Percentiles rank a stretch among this genome's conserved stretches.
These are phyloP conservation scores for Nineta flava DNA, from an alignment of 2,888 invertebrate species.

Conservation along the genomic window DNA sequence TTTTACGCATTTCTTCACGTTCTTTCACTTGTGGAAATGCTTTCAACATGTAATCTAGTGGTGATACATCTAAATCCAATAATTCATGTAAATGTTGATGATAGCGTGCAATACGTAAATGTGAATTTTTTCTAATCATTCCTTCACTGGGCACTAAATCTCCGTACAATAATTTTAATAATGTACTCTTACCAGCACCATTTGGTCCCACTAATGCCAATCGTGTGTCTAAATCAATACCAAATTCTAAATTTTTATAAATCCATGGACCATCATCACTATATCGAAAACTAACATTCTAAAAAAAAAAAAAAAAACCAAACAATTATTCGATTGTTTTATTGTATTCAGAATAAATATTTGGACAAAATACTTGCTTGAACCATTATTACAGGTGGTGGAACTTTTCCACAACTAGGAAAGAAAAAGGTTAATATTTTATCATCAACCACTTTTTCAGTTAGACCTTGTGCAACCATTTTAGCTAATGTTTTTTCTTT, in stretches of 20 bases:
- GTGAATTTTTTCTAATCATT: conserved; percentile 96
- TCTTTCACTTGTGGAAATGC: conserved; percentile 94
- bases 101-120: conserved; percentile 92
- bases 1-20: conserved; percentile 96
- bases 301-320: neutral
- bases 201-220: conserved; percentile 95
- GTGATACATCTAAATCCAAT: conserved; percentile 84
- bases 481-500: conserved; percentile 98
- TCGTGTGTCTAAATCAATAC: conserved; percentile 92
- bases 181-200: conserved; percentile 96
- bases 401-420: conserved; percentile 87
- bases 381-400: conserved; percentile 99
- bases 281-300: conserved; percentile 89
- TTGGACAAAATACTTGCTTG: conserved; percentile 30
- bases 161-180: conserved; percentile 87
- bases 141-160: conserved; percentile 89
- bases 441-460: conserved; percentile 85
- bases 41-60: conserved; percentile 96
- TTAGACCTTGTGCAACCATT: conserved; percentile 96
- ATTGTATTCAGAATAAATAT: neutral
- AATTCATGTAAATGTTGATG: conserved; percentile 98
- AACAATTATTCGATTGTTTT: too few relatives aligned
- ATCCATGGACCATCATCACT: conserved; percentile 75
- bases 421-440: conserved; percentile 88
- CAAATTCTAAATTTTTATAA: conserved; percentile 95